Conservation (phyloP, 2,888 invertebrate species). For the Eupithecia vulgata region DNA sequence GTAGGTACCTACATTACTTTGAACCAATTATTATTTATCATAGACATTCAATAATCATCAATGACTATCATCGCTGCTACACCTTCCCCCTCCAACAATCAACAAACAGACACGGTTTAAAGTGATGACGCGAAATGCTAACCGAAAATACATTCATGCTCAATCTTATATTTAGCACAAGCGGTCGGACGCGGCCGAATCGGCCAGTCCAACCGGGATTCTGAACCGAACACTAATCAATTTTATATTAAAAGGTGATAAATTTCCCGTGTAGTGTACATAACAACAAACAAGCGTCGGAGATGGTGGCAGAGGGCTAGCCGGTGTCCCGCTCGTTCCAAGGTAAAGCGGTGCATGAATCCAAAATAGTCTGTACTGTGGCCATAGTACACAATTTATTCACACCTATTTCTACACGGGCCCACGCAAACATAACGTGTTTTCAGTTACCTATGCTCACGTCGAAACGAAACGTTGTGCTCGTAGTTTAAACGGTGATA, state of each 20-base stretch:
- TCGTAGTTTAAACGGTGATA: slow-evolving; percentile 76
- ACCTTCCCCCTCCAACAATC: slow-evolving; percentile 39
- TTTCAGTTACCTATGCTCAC: slow-evolving; percentile 78
- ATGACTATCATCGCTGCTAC: slow-evolving; percentile 21
- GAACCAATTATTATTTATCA: background rate
- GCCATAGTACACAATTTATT: slow-evolving; percentile 79
- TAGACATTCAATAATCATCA: slow-evolving; percentile 10
- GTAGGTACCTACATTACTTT: slow-evolving; percentile 14
- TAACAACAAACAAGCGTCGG: slow-evolving; percentile 62
- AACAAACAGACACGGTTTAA: slow-evolving; percentile 55
- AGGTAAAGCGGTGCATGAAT: slow-evolving; percentile 76
- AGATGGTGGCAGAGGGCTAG: slow-evolving; percentile 61
- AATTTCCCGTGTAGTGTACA: slow-evolving; percentile 58
- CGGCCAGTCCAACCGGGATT: slow-evolving; percentile 80
- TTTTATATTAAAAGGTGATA: slow-evolving; percentile 57
- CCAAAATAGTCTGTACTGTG: slow-evolving; percentile 73
- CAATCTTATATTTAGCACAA: slow-evolving; percentile 83
- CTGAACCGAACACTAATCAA: slow-evolving; percentile 76
- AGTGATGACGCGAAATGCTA: slow-evolving; percentile 80
- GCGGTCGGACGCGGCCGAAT: slow-evolving; percentile 72
- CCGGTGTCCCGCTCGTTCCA: slow-evolving; percentile 65
- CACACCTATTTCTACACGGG: slow-evolving; percentile 82
- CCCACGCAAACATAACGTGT: slow-evolving; percentile 81
- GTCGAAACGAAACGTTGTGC: slow-evolving; percentile 82
- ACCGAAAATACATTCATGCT: slow-evolving; percentile 82